Percentiles rank a stretch among this genome's conserved stretches.
phyloP scores from a whole-genome alignment of 1,140 invertebrate genomes.

The Halotydeus destructor region DNA sequence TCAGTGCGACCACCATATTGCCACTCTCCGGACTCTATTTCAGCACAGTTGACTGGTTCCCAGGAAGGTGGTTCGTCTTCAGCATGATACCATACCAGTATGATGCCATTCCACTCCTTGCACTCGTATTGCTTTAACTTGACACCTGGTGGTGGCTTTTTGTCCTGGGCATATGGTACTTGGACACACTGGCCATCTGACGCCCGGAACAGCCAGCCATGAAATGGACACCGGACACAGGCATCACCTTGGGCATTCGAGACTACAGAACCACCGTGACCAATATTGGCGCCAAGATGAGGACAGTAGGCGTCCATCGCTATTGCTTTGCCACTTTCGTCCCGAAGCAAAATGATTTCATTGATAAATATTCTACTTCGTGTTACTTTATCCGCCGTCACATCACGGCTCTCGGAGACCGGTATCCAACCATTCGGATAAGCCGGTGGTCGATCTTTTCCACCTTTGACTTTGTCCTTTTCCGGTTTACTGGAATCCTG shows the following conservation, averaged over 20 bases:
- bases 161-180: conserved; percentile 36
- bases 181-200: conserved; percentile 42
- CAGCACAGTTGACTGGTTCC: conserved; percentile 34
- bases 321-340: conserved; percentile 33
- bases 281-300: conserved; percentile 39
- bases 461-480: no score
- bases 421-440: conserved; percentile 79
- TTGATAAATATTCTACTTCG: conserved; percentile 39
- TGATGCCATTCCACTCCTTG: conserved; percentile 44
- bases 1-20: conserved; percentile 43
- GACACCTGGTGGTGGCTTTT: no score
- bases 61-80: conserved; percentile 43
- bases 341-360: conserved; percentile 51
- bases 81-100: conserved; percentile 65
- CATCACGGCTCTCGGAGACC: conserved; percentile 41
- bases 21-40: conserved; percentile 36
- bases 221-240: conserved; percentile 70
- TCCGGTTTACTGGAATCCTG: no score
- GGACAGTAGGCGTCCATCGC: conserved; percentile 68
- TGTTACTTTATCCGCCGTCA: conserved; percentile 36
- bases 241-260: conserved; percentile 22
- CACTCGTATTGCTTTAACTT: no score
- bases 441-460: no score
- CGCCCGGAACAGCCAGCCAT: conserved; percentile 56
- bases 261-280: neutral